Base-by-base conservation (phyloP, 2,888 invertebrate genomes). In the Hipparchia sbordonii region DNA sequence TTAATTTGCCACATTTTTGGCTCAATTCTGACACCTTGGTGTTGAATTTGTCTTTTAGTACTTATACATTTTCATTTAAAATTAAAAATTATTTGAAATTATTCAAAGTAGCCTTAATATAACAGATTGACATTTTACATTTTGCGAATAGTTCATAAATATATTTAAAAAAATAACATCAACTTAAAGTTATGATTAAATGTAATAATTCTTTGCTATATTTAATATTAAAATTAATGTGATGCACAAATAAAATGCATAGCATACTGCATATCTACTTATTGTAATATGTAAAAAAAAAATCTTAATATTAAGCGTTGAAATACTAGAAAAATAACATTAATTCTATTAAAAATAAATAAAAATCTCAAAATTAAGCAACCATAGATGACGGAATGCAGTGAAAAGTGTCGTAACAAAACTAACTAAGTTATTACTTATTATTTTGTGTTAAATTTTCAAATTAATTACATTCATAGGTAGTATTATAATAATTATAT, bases 311-410 rank as follows among this genome's bases (percentile, higher is more conserved):
- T 54, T 54, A 54, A 4, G 6, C n/a, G 8, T 45, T 48, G 10
- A 13, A 54, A 56, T 45, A 51, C 65, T 54, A 56, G 10, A 67
- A 45, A 66, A 9, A 52, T 39, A 12, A 39, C 51, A 63, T n/a
- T 61, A 62, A 5, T 2, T 39, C 10, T 63, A 63, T 51, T 23
- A 56, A 56, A 71, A 66, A 71, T 71, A 67, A 67, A 61, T 61
- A 61, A 67, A 52, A 56, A 71, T 71, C 65, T 71, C 65, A 66
- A 33, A 13, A 60, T 71, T 52, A 60, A 71, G 66, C 66, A 60
- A 63, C 66, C 46, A 45, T 46, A 9, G 12, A 9, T 9, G 23
- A 60, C 12, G 67, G 71, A 71, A 71, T 71, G 71, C 61, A 12
- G n/a, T 67, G 2, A 33, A 52, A 39, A 39, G 1, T 39, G 39